phyloP scores from a whole-genome alignment of 2,113 vertebrate genomes.

The Agelaius tricolor region DNA sequence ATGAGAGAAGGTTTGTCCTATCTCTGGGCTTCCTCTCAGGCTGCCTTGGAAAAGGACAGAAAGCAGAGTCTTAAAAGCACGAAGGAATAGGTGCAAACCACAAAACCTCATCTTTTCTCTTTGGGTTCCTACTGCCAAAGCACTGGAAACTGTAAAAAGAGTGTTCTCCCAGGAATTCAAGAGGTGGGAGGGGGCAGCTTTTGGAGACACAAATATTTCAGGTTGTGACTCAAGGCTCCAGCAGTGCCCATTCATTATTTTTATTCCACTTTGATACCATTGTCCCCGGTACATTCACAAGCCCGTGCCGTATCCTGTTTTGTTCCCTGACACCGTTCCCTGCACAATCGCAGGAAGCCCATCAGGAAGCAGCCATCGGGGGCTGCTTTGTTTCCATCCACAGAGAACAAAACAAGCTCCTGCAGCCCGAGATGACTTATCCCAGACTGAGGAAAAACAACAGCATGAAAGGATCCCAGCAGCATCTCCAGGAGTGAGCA shows the following conservation, averaged over 20 bases:
- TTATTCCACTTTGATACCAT: conserved; percentile 53
- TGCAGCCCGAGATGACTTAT: conserved; percentile 57
- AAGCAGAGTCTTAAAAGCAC: accelerated
- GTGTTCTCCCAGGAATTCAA: not conserved
- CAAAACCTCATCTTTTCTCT: not conserved
- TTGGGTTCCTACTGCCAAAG: not conserved
- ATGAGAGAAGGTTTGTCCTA: not conserved
- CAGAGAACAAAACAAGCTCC: conserved; percentile 66
- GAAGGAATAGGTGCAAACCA: not conserved
- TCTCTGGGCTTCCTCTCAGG: not conserved
- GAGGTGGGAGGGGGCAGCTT: not conserved
- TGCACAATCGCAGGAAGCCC: conserved; percentile 66
- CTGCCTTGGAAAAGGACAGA: not conserved
- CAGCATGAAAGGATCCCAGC: conserved; percentile 13
- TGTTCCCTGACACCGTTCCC: conserved; percentile 64
- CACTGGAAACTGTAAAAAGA: not conserved
- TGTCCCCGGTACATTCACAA: conserved; percentile 64
- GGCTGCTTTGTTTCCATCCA: conserved; percentile 58
- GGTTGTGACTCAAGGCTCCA: conserved; percentile 15
- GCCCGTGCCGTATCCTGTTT: conserved; percentile 59
- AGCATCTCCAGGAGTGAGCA: not conserved
- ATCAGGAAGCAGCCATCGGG: conserved; percentile 43
- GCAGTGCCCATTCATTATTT: conserved; percentile 62
- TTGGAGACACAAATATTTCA: not conserved
- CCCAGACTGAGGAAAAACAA: conserved; percentile 60